A percentile compares a stretch with the other conserved stretches of the same genome.
These are phyloP conservation scores for Acipenser transmontanus DNA, from an alignment of 2,797 vertebrate species.

Conservation along the genomic window DNA sequence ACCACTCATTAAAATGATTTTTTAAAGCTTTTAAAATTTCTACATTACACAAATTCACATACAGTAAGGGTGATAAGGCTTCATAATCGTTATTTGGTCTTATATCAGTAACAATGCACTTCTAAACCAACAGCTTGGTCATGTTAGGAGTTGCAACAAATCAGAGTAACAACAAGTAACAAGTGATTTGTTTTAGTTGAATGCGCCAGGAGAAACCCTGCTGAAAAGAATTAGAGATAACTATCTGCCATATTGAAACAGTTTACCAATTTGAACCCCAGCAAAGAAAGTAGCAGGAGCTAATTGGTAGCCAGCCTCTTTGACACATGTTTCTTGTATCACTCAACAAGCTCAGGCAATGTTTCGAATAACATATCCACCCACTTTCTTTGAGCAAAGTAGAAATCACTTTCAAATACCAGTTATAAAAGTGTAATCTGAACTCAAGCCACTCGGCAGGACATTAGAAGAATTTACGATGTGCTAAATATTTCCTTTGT, in stretches of 20 bases:
- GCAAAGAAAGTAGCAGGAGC: slow-evolving; percentile 10
- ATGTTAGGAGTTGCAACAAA: too few species aligned
- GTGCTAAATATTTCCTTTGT: slow-evolving; percentile 99
- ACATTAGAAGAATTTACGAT: slow-evolving; percentile 92
- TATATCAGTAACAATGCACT: too few species aligned
- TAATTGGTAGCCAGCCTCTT: slow-evolving; percentile 6
- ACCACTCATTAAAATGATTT: too few species aligned
- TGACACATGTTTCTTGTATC: slow-evolving; percentile 1
- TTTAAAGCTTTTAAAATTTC: too few species aligned
- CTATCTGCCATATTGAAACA: slow-evolving; percentile 7
- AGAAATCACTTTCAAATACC: slow-evolving; percentile 74
- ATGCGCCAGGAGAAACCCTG: not conserved
- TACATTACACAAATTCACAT: too few species aligned
- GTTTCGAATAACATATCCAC: slow-evolving; percentile 46
- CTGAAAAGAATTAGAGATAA: not conserved
- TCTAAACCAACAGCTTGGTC: too few species aligned
- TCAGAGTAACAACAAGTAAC: too few species aligned
- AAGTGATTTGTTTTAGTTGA: too few species aligned
- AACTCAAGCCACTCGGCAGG: slow-evolving; percentile 75
- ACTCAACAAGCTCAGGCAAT: slow-evolving; percentile 28
- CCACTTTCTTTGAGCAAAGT: slow-evolving; percentile 57
- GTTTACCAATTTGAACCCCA: slow-evolving; percentile 3
- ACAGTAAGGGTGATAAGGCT: too few species aligned
- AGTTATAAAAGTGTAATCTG: slow-evolving; percentile 76
- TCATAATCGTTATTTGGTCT: too few species aligned